These are phyloP conservation scores for Philaethria dido DNA, from an alignment of 2,888 invertebrate species.

Conservation along the genomic window DNA sequence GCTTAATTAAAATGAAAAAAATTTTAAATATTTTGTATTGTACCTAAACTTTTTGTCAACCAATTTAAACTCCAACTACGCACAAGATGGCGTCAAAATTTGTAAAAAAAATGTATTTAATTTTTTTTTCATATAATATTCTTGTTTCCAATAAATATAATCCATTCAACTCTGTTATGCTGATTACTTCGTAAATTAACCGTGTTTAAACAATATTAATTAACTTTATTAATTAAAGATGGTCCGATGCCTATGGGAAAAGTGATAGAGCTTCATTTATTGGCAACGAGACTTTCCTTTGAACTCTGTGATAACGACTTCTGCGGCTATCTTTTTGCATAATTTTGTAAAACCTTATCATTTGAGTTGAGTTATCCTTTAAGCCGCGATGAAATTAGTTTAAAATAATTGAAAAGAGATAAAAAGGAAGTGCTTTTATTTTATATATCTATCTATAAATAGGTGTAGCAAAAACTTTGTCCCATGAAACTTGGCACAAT, in stretches of 20 bases:
- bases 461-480: too few species aligned
- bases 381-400: constrained; percentile 25
- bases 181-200: constrained; percentile 8
- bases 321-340: constrained; percentile 53
- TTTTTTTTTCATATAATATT: not conserved
- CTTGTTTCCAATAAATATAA: not conserved
- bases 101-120: not conserved
- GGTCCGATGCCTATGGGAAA: constrained; percentile 41
- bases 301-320: constrained; percentile 58
- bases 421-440: not conserved
- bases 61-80: too few species aligned
- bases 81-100: not conserved
- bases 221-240: constrained; percentile 37
- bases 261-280: constrained; percentile 50
- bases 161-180: not conserved
- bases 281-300: constrained; percentile 59
- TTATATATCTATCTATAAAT: not conserved
- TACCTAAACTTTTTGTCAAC: too few species aligned
- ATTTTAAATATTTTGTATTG: too few species aligned
- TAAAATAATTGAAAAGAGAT: constrained; percentile 31
- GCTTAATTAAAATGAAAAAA: too few species aligned
- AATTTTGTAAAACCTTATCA: constrained; percentile 52
- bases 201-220: constrained; percentile 20
- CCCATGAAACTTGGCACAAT: too few species aligned
- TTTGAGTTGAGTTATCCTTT: constrained; percentile 33